A percentile compares a stretch with the other conserved stretches of the same genome.
Evolutionary conservation across 2,797 vertebrate genomes (phyloP).

Genomic region (Eulemur coronatus): DNA sequence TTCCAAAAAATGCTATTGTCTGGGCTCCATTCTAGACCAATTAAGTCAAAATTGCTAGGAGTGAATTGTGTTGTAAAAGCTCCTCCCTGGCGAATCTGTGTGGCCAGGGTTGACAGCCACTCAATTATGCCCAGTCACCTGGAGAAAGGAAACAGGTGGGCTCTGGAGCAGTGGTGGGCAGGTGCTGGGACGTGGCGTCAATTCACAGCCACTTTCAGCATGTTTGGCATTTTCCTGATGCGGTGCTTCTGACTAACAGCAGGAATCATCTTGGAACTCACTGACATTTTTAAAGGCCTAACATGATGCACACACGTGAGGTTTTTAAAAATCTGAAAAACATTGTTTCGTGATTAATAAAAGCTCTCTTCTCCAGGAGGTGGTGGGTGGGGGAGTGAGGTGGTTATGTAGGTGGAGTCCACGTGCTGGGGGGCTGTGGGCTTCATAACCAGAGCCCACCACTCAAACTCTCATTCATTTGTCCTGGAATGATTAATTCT

Average conservation of each 20-base stretch:
- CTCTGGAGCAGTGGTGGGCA: background rate
- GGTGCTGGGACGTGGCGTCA: background rate
- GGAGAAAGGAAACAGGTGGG: background rate
- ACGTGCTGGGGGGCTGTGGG: background rate
- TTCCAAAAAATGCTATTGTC: background rate
- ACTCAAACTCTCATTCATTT: background rate
- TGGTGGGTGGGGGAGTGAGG: background rate
- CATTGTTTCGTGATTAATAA: background rate
- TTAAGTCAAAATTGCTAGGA: background rate
- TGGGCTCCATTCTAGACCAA: background rate
- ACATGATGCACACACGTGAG: background rate
- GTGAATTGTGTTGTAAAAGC: background rate
- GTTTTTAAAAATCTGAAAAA: constrained; percentile 15
- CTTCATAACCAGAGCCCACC: background rate
- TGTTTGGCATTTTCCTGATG: background rate
- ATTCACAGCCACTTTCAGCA: background rate
- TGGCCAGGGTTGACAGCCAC: background rate
- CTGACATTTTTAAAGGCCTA: constrained; percentile 50
- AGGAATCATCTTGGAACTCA: background rate
- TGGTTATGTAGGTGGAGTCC: background rate
- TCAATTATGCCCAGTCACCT: background rate
- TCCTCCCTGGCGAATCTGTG: background rate
- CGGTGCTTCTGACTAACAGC: background rate
- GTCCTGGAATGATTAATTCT: background rate
- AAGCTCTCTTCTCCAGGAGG: background rate